Conservation (phyloP, 2,113 vertebrate genomes). For the Gnathonemus longibarbis region DNA sequence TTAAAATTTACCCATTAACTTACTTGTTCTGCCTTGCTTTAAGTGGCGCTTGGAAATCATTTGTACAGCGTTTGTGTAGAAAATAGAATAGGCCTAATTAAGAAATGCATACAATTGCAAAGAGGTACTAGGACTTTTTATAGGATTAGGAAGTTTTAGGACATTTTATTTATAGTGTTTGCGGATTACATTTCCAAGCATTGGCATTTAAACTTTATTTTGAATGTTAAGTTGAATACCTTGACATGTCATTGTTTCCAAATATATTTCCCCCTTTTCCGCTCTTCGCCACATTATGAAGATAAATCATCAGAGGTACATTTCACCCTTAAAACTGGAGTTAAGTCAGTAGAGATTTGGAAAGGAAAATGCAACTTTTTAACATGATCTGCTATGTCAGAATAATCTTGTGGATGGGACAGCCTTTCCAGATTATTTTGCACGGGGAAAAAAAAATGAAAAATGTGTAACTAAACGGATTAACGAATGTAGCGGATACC, state of each 20-base stretch:
- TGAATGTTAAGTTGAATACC: neutral
- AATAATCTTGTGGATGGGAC: neutral
- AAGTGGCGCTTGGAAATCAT: neutral
- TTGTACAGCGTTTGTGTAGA: neutral
- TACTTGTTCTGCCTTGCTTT: neutral
- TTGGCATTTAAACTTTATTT: neutral
- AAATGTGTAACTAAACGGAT: conserved; percentile 16
- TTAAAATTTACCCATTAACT: neutral
- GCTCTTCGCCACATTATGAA: neutral
- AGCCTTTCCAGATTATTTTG: neutral
- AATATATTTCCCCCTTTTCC: neutral
- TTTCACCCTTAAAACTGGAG: neutral
- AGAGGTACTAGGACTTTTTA: neutral
- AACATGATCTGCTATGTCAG: neutral
- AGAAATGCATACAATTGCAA: neutral
- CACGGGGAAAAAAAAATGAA: neutral
- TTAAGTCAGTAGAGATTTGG: neutral
- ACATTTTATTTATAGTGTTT: neutral
- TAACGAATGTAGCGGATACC: conserved; percentile 38
- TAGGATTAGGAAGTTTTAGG: neutral
- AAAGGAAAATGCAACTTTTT: conserved; percentile 16
- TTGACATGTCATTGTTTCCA: neutral
- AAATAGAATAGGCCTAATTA: neutral
- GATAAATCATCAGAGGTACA: neutral
- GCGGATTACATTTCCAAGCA: neutral